Evolutionary conservation across 2,888 invertebrate species (phyloP), one percentile per base, ranked within the genome.

Genomic region (Dioctria rufipes): DNA sequence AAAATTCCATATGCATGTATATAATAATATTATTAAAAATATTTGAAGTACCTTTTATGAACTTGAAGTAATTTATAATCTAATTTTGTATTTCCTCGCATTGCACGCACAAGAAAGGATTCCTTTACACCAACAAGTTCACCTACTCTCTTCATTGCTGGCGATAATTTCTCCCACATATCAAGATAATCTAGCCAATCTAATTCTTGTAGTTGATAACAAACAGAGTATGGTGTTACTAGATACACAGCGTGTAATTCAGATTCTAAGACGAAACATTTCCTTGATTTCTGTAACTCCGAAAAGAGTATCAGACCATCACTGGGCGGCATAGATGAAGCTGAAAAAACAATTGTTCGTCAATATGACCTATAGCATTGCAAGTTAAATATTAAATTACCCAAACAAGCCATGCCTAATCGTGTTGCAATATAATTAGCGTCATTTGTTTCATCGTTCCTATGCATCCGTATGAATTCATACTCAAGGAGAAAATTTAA

Each of bases 201-300:
- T 69, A 97, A 90, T 85, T 94, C 91, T 81, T 92, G 91, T 91
- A 91, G 85, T 84, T 96, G 94, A 86, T 93, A 93, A 85, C 95
- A 94, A 42, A 96, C 93, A 87, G 95, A 96, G 83, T 96, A 95
- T 0, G 99, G 99, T 3, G 98, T 99, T 60, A 98, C 98, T 85
- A 98, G 90, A 89, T 98, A 99, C 69, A 99, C 93, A 60, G 98
- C 92, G 89, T 99, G 99, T 3, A 99, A 91, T 86, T 99, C 99
- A 79, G 95, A 96, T 87, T 98, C 97, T 9, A 99, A 90, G 0
- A 97, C 97, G 86, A 99, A 94, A 86, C 95, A 95, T 85, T 95
- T 94, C 6, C 97, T 91, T 0, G 98, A 97, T 88, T 94, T 95
- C 88, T 96, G 95, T 42, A 99, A 89, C 88, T 99, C 99, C 83